Base-by-base conservation (phyloP, 2,797 vertebrate species). In the Mormyrops attenuatus region DNA sequence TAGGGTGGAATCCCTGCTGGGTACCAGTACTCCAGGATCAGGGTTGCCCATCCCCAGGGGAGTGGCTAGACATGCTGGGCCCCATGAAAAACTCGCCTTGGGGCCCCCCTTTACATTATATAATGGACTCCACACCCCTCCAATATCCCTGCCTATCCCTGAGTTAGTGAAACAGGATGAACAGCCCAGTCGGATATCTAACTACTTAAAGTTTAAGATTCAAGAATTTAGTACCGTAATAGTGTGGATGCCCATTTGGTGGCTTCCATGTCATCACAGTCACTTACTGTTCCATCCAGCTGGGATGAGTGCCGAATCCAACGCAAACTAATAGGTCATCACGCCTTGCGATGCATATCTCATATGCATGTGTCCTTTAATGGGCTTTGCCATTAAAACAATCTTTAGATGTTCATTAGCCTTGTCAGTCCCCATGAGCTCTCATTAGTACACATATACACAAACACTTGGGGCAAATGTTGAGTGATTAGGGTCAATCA, bases 401-500 rank as follows among this genome's bases (percentile, higher is more conserved):
- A 17, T 47, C 38, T 82, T 82, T 41, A 82, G 77, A 82, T 47
- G 20, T 82, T 82, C 41, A 82, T 82, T 82, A 47, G 77, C 38
- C 41, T 44, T 20, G 17, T 47, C 41, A 82, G 38, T 47, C 77
- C 77, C 38, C 77, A 47, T 47, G 77, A 47, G 77, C 77, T 82
- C 6, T 82, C 77, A 82, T 82, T 82, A 82, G 77, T 82, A 22
- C 41, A n/a, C 73, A n/a, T 80, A 44, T 44, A 44, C 41, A 82
- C 77, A 82, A 82, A 82, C 77, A 82, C 77, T 47, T 44, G 17
- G 38, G 77, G 77, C 77, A 44, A 47, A 82, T 44, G 41, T 82
- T 82, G 77, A 82, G 77, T 82, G 77, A 82, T 82, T 82, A 82
- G 77, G 77, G 77, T 52, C 82, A 85, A 50, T 85, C n/a, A 30